phyloP scores from a whole-genome alignment of 2,888 invertebrate species.

The Apodemia zela region DNA sequence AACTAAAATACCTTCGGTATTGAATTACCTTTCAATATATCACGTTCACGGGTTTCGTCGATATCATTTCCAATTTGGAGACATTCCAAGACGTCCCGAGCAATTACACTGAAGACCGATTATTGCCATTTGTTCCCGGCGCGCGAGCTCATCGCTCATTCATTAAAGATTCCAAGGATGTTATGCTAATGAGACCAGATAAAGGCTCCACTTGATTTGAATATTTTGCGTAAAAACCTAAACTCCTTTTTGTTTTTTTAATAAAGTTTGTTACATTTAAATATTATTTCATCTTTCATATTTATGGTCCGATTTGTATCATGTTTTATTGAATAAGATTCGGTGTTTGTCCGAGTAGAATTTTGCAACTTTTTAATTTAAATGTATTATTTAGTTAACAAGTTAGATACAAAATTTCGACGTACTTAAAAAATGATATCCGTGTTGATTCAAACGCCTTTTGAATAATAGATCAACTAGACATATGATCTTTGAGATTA shows the following conservation, averaged over 20 bases:
- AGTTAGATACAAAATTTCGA: too few relatives aligned
- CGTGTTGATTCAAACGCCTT: too few relatives aligned
- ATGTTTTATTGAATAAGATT: too few relatives aligned
- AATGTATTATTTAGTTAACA: too few relatives aligned
- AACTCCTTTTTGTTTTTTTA: constrained; percentile 1
- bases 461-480: too few relatives aligned
- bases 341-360: too few relatives aligned
- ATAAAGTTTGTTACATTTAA: constrained; percentile 8
- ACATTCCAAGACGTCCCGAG: constrained; percentile 48
- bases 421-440: too few relatives aligned
- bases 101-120: constrained; percentile 49
- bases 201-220: constrained; percentile 21
- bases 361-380: too few relatives aligned
- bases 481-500: too few relatives aligned
- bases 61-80: constrained; percentile 52
- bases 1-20: constrained; percentile 11
- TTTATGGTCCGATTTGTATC: constrained; percentile 33
- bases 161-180: constrained; percentile 43
- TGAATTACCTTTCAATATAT: constrained; percentile 30
- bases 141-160: constrained; percentile 36
- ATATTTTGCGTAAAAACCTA: constrained; percentile 12
- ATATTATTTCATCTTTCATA: constrained; percentile 24
- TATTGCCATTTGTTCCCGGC: constrained; percentile 37
- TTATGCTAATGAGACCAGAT: constrained; percentile 44
- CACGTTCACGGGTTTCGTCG: constrained; percentile 38